These are phyloP conservation scores for Drosophila watanabei DNA, from an alignment of 1,140 invertebrate genomes.

Conservation along the genomic window DNA sequence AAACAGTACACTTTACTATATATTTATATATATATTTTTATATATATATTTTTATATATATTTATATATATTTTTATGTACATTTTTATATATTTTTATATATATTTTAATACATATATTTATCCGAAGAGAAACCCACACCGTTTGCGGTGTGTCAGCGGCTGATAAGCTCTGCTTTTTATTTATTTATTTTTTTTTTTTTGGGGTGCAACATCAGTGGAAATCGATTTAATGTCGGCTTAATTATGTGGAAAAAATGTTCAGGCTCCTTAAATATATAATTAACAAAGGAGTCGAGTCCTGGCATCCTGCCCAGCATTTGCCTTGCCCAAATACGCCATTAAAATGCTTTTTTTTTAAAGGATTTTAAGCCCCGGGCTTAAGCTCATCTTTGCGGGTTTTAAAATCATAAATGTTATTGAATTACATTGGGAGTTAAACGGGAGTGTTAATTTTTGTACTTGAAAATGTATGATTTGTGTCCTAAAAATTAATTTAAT, in stretches of 20 bases:
- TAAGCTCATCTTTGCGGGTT: neutral
- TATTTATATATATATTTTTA: neutral
- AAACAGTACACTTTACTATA: neutral
- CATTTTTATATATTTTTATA: too few species aligned
- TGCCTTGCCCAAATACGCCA: slow-evolving; percentile 7
- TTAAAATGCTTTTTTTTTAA: slow-evolving; percentile 1
- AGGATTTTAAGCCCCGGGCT: neutral
- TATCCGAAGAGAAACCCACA: neutral
- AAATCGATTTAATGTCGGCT: slow-evolving; percentile 41
- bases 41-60: too few species aligned
- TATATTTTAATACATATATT: neutral
- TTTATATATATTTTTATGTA: neutral
- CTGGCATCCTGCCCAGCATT: neutral
- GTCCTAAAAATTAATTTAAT: neutral
- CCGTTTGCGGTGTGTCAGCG: slow-evolving; percentile 6
- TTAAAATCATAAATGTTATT: neutral
- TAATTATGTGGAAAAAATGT: slow-evolving; percentile 38
- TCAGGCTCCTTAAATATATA: slow-evolving; percentile 10
- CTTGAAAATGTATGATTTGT: neutral
- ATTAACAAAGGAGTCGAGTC: slow-evolving; percentile 35
- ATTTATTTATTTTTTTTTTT: too few species aligned
- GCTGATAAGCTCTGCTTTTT: slow-evolving; percentile 25
- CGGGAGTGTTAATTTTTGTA: neutral
- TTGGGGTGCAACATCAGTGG: slow-evolving; percentile 27
- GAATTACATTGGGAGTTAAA: neutral